Base-by-base conservation (phyloP, 64 coral and sea anemone genomes). In the Orbicella faveolata region DNA sequence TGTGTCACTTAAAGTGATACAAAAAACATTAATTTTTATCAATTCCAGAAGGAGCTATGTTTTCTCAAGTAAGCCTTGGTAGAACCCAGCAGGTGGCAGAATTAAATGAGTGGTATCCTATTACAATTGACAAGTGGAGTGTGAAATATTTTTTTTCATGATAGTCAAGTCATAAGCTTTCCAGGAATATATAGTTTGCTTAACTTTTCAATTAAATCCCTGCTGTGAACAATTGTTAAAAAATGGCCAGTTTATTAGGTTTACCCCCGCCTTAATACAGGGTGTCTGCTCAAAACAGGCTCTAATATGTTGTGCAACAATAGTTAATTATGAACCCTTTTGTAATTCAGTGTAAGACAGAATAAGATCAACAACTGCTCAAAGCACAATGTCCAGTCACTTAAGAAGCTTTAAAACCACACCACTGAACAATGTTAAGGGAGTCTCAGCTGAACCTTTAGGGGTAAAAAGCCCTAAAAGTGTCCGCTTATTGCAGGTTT, bases 21-120 rank as follows among this genome's bases (percentile, higher is more conserved):
- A 86, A 74, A 73, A 86, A 52, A 19, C 83, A 72, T 86, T 30
- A 19, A 79, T 11, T 75, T 75, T 87, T 17, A 23, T 87, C 17
- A n/a, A 87, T 87, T 87, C 37, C 34, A 75, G 68, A 41, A 87
- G 41, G 67, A 74, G 84, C 25, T 87, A 75, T 87, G 36, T 87
- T 75, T 87, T 87, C 84, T 87, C 84, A 87, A 73, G 84, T 87
- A 35, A 52, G 84, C 84, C 73, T 52, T 61, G 67, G 84, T 87
- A 87, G 12, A 30, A 87, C 84, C 84, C 69, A 75, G 84, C 84
- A 87, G 41, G 84, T 87, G 25, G 52, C 55, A 73, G 44, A 53
- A 87, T 86, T 73, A 86, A 86, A 19, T 73, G 64, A 23, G 48
- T 86, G 26, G 83, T 86, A 75, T 75, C 69, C 54, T 21, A 9